Base-by-base conservation (phyloP, 1,140 invertebrate species). In the Tetranychus cinnabarinus region DNA sequence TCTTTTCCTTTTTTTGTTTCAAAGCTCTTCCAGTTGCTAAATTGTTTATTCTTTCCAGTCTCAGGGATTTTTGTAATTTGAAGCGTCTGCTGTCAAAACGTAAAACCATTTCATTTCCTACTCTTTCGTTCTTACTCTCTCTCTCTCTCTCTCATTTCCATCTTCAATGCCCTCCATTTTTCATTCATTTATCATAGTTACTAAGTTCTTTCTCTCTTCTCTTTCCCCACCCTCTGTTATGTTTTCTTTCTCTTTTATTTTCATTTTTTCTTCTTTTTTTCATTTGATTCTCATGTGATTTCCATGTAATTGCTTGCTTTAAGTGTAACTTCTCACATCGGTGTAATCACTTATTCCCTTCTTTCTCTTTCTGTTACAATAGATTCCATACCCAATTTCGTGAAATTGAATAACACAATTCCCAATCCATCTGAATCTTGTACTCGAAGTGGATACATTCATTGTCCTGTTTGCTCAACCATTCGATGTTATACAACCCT, bases 401-500 rank as follows among this genome's bases (percentile, higher is more conserved):
- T 42, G 5, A 42, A 42, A 42, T 42, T 42, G 10, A 42, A 42
- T 42, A 6, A 10, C 39, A 42, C 39, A 6, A 52, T 13, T n/a
- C n/a, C 50, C 12, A 52, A 52, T 52, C 13, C 59, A 60, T 23
- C 50, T 12, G 59, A 52, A 60, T 58, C 57, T 48, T 60, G 47
- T 39, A 60, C 47, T 50, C 46, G 47, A 58, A 58, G 42, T 58
- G 59, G 59, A 5, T 60, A 50, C n/a, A 60, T 60, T 2, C 63
- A 50, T 13, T 64, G 63, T 47, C 62, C 64, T 33, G 63, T 64
- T 39, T 60, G 59, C 33, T 15, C n/a, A 52, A 10, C 7, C 7
- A 13, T 33, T n/a, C 46, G 50, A 50, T 60, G 15, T 34, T 64
- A 64, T 36, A 64, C 63, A 13, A 63, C 64, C 33, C 56, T 64